A percentile compares a stretch with the other conserved stretches of the same genome.
Conservation (phyloP, 2,797 vertebrate genomes). For the Spheniscus humboldti region DNA sequence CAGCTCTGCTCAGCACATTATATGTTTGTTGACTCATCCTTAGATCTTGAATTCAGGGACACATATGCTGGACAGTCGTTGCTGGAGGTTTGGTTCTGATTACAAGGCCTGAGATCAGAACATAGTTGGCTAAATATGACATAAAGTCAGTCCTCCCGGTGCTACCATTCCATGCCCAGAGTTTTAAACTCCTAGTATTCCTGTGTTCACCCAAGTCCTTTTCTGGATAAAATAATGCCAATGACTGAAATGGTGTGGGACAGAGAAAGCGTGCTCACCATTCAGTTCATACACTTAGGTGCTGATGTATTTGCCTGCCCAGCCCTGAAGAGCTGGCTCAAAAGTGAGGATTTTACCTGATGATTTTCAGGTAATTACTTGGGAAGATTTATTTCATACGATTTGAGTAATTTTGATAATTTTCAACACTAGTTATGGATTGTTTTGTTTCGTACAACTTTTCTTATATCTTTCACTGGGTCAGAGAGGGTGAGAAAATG, state of each 20-base stretch:
- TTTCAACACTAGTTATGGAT: background rate
- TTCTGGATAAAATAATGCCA: background rate
- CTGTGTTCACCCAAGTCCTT: background rate
- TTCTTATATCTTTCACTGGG: background rate
- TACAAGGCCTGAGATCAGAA: background rate
- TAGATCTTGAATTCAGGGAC: background rate
- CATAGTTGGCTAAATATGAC: background rate
- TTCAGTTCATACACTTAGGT: background rate
- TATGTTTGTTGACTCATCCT: background rate
- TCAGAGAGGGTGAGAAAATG: background rate
- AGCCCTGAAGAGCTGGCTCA: background rate
- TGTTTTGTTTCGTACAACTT: background rate
- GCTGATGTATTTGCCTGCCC: background rate
- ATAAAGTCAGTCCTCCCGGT: background rate
- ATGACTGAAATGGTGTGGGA: background rate
- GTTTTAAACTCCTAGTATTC: background rate
- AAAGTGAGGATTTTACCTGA: background rate
- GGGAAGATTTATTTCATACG: background rate
- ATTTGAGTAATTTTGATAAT: background rate
- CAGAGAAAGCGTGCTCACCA: background rate
- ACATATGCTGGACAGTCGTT: rapidly evolving
- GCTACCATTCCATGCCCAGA: background rate
- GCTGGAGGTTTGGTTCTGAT: background rate
- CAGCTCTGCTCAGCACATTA: background rate
- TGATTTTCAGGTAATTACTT: background rate